Percentiles rank a stretch among this genome's conserved stretches.
phyloP scores from a whole-genome alignment of 2,113 vertebrate genomes.

The Tiliqua scincoides region DNA sequence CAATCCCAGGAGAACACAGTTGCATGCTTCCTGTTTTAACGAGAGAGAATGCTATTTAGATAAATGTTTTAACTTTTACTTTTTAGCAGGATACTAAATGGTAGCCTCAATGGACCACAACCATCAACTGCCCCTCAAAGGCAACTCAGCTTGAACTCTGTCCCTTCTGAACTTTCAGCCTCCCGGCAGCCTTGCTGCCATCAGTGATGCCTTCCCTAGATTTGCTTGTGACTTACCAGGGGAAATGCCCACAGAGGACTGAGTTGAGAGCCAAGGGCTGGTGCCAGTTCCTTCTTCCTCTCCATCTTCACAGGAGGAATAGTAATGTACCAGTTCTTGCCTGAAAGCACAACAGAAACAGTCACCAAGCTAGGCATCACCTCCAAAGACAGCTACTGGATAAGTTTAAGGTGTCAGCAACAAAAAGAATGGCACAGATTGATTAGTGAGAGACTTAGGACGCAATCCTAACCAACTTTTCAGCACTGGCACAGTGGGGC shows the following conservation, averaged over 20 bases:
- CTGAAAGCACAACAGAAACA: constrained; percentile 41
- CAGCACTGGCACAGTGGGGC: no score
- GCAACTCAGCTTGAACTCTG: background rate
- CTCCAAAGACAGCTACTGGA: no score
- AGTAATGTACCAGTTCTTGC: constrained; percentile 45
- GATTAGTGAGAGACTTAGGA: no score
- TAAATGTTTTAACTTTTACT: background rate
- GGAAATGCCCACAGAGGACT: constrained; percentile 28
- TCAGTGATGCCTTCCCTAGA: background rate
- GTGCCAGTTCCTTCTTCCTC: constrained; percentile 21
- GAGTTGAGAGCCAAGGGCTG: constrained; percentile 63
- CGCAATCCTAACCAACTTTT: no score
- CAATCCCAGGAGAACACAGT: constrained; percentile 20
- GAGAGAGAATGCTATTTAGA: background rate
- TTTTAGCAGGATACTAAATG: background rate
- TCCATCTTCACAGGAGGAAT: constrained; percentile 50
- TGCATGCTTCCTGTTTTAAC: constrained; percentile 44
- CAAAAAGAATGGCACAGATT: background rate
- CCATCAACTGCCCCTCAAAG: background rate
- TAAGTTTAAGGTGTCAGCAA: background rate
- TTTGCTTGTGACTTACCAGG: constrained; percentile 36
- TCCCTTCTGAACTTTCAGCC: background rate
- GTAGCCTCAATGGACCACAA: no score
- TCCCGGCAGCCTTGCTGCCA: background rate
- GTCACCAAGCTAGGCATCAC: background rate